These are phyloP conservation scores for Phaetusa simplex DNA, from an alignment of 2,113 vertebrate genomes.

Conservation along the genomic window DNA sequence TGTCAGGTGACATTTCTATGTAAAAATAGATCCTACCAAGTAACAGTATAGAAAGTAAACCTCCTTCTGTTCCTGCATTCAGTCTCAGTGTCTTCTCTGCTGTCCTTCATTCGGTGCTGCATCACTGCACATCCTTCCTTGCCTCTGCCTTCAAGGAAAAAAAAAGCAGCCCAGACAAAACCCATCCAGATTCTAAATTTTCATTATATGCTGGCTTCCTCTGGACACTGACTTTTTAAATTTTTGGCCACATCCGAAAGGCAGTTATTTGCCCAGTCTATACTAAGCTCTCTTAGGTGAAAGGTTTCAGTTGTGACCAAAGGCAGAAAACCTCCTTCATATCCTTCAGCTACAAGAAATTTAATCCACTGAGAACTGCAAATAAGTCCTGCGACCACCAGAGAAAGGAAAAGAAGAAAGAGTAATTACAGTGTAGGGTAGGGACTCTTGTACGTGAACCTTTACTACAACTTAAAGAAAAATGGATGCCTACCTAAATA, in stretches of 20 bases:
- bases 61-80: background rate
- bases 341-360: background rate
- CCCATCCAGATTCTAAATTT: background rate
- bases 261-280: background rate
- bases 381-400: background rate
- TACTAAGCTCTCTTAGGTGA: background rate
- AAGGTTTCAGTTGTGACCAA: background rate
- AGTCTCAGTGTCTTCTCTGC: background rate
- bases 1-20: background rate
- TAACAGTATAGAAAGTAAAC: background rate
- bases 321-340: background rate
- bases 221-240: background rate
- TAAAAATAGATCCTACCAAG: slow-evolving; percentile 24
- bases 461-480: background rate
- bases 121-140: background rate
- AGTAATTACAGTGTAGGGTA: background rate
- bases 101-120: background rate
- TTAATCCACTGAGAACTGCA: background rate
- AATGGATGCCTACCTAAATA: background rate
- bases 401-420: background rate
- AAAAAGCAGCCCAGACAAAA: background rate
- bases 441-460: background rate
- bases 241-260: background rate
- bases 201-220: background rate
- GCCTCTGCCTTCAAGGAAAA: background rate